phyloP scores from a whole-genome alignment of 2,888 invertebrate genomes.

The Chrysodeixis includens region DNA sequence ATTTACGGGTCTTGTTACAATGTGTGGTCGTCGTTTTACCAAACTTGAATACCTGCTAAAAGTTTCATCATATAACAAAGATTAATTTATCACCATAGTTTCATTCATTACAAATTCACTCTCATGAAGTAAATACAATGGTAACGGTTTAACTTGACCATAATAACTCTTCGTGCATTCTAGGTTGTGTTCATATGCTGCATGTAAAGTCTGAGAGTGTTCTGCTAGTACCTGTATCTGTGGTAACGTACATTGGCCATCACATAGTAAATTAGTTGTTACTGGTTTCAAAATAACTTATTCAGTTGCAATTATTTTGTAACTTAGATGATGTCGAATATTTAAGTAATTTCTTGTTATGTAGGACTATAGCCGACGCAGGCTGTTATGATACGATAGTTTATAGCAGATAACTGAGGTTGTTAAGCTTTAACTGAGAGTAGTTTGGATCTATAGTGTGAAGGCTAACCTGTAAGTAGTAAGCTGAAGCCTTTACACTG shows the following conservation, averaged over 20 bases:
- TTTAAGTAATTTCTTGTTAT: conserved; percentile 43
- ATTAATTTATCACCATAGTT: background rate
- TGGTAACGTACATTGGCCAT: conserved; percentile 43
- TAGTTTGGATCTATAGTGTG: conserved; percentile 14
- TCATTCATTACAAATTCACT: background rate
- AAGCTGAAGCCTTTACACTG: background rate
- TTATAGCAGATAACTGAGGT: conserved; percentile 44
- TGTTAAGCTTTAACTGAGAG: conserved; percentile 30
- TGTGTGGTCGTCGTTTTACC: conserved; percentile 2
- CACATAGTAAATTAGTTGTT: conserved; percentile 43
- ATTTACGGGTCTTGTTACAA: conserved; percentile 15
- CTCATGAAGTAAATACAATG: background rate
- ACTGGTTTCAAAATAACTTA: conserved; percentile 56
- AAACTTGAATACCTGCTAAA: background rate
- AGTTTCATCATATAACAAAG: background rate
- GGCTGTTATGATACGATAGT: conserved; percentile 51
- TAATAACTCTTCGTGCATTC: conserved; percentile 16
- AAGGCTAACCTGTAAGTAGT: background rate
- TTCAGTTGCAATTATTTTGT: conserved; percentile 53
- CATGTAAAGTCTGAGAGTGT: conserved; percentile 50
- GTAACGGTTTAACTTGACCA: conserved; percentile 14
- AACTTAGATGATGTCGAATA: conserved; percentile 44
- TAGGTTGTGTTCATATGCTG: conserved; percentile 5
- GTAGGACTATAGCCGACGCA: conserved; percentile 46
- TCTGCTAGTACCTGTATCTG: conserved; percentile 34